Percentiles rank a stretch among this genome's conserved stretches.
Evolutionary conservation across 2,888 invertebrate genomes (phyloP).

Genomic region (Agonopterix heracliana): DNA sequence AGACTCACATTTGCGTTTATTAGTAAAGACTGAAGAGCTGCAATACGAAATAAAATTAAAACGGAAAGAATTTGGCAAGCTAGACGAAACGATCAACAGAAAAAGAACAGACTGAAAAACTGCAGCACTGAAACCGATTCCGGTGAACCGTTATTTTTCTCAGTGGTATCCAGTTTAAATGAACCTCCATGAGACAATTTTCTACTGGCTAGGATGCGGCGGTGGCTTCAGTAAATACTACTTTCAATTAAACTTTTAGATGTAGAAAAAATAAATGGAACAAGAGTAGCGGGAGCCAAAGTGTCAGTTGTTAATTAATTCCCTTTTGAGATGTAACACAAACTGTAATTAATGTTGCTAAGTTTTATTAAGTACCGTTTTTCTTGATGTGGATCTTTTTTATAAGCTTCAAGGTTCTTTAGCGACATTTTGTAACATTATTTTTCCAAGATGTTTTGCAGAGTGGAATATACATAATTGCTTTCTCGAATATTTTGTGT

Average conservation of each 20-base stretch:
- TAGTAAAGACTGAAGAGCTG: too few relatives aligned
- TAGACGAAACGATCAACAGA: too few relatives aligned
- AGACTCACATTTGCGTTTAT: too few relatives aligned
- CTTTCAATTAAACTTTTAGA: conserved; percentile 18
- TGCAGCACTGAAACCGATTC: too few relatives aligned
- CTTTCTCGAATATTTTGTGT: too few relatives aligned
- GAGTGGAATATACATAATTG: too few relatives aligned
- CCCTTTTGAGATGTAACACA: conserved; percentile 4
- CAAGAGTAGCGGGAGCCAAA: not conserved
- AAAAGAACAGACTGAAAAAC: too few relatives aligned
- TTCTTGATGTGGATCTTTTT: not conserved
- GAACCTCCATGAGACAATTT: not conserved
- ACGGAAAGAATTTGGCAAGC: not conserved
- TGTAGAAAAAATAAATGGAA: conserved; percentile 7
- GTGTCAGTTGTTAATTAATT: conserved; percentile 9
- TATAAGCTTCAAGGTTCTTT: too few relatives aligned
- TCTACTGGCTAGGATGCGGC: conserved; percentile 4
- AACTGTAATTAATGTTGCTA: conserved; percentile 4
- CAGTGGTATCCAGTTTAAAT: not conserved
- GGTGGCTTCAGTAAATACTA: conserved; percentile 23
- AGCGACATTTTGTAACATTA: too few relatives aligned
- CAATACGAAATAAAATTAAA: too few relatives aligned
- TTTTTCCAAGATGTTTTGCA: too few relatives aligned
- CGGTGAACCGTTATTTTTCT: not conserved
- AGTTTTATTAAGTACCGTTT: conserved; percentile 4